A percentile compares a stretch with the other conserved stretches of the same genome.
Evolutionary conservation across 2,888 invertebrate species (phyloP).

Genomic region (Tipula lateralis): DNA sequence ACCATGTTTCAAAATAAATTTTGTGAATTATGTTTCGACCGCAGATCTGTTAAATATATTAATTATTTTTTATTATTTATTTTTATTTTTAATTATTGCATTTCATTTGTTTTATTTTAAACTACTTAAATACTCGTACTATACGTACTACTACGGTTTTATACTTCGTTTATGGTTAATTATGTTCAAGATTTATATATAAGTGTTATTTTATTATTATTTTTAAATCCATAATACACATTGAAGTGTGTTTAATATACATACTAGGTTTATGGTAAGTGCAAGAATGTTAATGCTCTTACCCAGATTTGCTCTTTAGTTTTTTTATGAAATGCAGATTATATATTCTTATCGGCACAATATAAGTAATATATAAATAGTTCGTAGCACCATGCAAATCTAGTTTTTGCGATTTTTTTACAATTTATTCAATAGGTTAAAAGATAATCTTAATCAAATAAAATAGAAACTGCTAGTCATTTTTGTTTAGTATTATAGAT

Average conservation of each 20-base stretch:
- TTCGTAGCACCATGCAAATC: background rate
- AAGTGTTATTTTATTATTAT: background rate
- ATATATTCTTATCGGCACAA: background rate
- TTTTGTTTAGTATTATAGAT: background rate
- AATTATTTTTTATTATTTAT: background rate
- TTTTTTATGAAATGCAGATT: background rate
- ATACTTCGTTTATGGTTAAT: background rate
- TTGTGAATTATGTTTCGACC: too few relatives aligned
- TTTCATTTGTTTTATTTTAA: background rate
- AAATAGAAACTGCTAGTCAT: background rate
- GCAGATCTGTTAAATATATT: background rate
- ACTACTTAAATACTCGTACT: background rate
- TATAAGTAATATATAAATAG: background rate
- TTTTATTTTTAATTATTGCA: background rate
- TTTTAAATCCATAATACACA: background rate
- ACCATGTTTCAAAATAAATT: background rate
- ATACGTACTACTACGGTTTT: background rate
- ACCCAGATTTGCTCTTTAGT: background rate
- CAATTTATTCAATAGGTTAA: background rate
- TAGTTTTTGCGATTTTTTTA: background rate
- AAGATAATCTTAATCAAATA: background rate
- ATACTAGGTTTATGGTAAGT: slow-evolving; percentile 26
- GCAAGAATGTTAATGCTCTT: slow-evolving; percentile 28
- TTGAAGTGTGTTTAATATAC: background rate
- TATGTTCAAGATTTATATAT: background rate